phyloP scores from a whole-genome alignment of 2,113 vertebrate species.

The Tachysurus vachellii region DNA sequence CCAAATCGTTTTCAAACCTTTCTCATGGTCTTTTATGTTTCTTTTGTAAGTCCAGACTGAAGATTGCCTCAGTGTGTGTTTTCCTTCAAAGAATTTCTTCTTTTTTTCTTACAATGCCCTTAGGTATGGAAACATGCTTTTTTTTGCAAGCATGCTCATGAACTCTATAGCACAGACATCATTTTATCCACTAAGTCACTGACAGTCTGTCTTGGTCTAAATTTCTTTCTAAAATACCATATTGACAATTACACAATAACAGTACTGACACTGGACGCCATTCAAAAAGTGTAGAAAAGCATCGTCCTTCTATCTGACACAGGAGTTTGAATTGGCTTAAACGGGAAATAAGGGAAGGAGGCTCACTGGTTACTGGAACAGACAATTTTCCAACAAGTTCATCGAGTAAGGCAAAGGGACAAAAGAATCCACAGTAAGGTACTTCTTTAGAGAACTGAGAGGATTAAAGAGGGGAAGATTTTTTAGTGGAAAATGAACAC shows the following conservation, averaged over 20 bases:
- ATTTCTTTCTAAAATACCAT: slow-evolving; percentile 14
- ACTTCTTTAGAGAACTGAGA: slow-evolving; percentile 44
- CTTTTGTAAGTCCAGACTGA: background rate
- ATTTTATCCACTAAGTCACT: background rate
- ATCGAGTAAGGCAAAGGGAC: slow-evolving; percentile 57
- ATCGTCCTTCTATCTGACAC: slow-evolving; percentile 18
- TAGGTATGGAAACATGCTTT: slow-evolving; percentile 20
- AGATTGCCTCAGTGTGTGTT: background rate
- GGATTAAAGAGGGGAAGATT: background rate
- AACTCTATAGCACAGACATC: background rate
- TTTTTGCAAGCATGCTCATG: background rate
- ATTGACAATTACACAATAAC: slow-evolving; percentile 67
- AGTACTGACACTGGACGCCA: slow-evolving; percentile 70
- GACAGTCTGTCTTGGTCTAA: slow-evolving; percentile 2
- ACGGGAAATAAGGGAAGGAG: slow-evolving; percentile 17
- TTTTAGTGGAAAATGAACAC: slow-evolving; percentile 17
- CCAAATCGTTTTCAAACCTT: background rate
- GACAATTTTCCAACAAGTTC: slow-evolving; percentile 45
- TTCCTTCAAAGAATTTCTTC: slow-evolving; percentile 6
- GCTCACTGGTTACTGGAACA: slow-evolving; percentile 36
- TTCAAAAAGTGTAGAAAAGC: slow-evolving; percentile 58
- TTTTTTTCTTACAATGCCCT: background rate
- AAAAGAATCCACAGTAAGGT: slow-evolving; percentile 27
- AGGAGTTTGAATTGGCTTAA: slow-evolving; percentile 27
- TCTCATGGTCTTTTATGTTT: background rate